Evolutionary conservation across 1,140 invertebrate genomes (phyloP).

Genomic region (Piezodorus guildinii): DNA sequence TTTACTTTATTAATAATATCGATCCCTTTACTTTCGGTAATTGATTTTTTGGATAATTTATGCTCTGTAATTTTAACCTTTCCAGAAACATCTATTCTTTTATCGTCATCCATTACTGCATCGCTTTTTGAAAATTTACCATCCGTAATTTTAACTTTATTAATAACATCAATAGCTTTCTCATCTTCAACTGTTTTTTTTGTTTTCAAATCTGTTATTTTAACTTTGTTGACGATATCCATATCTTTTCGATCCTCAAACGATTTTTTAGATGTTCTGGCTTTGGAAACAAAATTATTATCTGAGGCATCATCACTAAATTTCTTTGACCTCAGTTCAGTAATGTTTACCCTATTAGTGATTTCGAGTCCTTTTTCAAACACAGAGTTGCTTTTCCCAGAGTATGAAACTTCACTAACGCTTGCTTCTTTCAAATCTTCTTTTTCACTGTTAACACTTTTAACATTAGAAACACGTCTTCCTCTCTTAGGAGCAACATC

Average conservation of each 20-base stretch:
- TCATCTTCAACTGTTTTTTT: background rate
- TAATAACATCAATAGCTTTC: background rate
- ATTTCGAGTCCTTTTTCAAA: too few species aligned
- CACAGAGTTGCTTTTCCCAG: too few species aligned
- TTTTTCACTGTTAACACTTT: background rate
- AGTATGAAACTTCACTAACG: too few species aligned
- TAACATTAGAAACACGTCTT: too few species aligned
- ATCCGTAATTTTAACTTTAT: background rate
- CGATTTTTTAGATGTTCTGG: background rate
- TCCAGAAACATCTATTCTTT: background rate
- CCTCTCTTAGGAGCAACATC: too few species aligned
- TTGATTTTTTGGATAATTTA: background rate
- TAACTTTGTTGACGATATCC: background rate
- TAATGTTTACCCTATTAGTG: too few species aligned
- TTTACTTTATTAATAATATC: conserved; percentile 13
- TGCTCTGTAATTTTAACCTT: background rate
- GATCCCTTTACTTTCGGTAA: conserved; percentile 20
- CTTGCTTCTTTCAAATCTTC: background rate
- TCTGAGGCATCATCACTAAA: too few species aligned
- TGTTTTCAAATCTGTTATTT: conserved; percentile 1
- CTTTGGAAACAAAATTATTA: too few species aligned
- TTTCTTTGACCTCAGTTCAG: too few species aligned
- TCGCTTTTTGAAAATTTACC: background rate
- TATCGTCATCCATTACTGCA: background rate
- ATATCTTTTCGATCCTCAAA: background rate